phyloP scores from a whole-genome alignment of 2,113 vertebrate species.

The Nematolebias whitei region DNA sequence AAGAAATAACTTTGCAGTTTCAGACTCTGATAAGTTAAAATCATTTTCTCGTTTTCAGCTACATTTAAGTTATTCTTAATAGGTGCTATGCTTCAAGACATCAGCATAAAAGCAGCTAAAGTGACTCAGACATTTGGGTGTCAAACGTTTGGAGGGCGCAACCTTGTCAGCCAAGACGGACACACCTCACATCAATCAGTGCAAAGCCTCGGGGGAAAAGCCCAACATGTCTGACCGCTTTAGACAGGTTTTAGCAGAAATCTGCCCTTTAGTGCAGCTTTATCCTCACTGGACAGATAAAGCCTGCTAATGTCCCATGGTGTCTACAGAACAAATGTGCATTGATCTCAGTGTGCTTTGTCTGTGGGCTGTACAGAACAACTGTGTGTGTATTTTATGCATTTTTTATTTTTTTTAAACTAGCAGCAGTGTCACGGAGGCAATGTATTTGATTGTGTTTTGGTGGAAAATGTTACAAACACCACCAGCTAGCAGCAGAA shows the following conservation, averaged over 20 bases:
- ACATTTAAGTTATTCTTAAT: background rate
- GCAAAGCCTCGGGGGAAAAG: conserved; percentile 26
- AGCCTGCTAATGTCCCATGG: conserved; percentile 31
- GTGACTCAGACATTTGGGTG: conserved; percentile 11
- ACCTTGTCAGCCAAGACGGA: conserved; percentile 45
- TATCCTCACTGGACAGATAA: conserved; percentile 50
- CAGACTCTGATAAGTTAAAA: background rate
- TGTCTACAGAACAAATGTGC: conserved; percentile 56
- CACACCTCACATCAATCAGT: conserved; percentile 31
- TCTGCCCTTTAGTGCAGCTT: conserved; percentile 52
- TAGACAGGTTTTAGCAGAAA: conserved; percentile 46
- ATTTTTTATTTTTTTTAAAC: conserved; percentile 52
- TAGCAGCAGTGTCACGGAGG: conserved; percentile 21
- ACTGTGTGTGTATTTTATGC: conserved; percentile 11
- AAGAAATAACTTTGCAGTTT: background rate
- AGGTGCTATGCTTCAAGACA: background rate
- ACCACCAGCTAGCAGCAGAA: conserved; percentile 31
- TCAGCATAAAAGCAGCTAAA: background rate
- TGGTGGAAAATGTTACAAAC: conserved; percentile 34
- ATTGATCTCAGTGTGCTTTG: conserved; percentile 46
- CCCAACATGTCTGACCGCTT: conserved; percentile 37
- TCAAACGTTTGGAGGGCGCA: conserved; percentile 29
- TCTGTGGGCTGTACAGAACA: conserved; percentile 19
- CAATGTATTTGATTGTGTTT: conserved; percentile 45
- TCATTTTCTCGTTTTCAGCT: background rate